These are phyloP conservation scores for Luscinia luscinia DNA, from an alignment of 2,797 vertebrate species.

Conservation along the genomic window DNA sequence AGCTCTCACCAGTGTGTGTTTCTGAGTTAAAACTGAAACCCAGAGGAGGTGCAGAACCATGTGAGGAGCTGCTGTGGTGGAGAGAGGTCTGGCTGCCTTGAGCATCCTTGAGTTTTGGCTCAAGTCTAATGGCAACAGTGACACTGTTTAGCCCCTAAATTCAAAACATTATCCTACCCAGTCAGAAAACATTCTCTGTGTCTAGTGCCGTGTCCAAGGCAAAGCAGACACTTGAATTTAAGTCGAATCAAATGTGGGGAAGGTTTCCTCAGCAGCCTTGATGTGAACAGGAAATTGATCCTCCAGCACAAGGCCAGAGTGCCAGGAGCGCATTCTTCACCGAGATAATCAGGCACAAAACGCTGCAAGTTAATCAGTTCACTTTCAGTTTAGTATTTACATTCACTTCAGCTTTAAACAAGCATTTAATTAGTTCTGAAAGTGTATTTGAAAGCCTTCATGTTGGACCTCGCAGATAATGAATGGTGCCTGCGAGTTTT, in stretches of 20 bases:
- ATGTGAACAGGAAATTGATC: conserved; percentile 63
- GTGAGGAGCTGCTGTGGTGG: neutral
- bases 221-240: neutral
- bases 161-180: neutral
- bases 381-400: neutral
- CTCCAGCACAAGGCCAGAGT: neutral
- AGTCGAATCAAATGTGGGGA: conserved; percentile 17
- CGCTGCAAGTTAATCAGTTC: neutral
- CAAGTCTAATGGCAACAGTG: neutral
- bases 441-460: conserved; percentile 4
- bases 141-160: neutral
- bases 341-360: neutral
- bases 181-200: neutral
- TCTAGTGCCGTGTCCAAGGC: neutral
- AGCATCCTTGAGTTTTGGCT: neutral
- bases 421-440: conserved; percentile 45
- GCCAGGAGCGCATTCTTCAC: conserved; percentile 42
- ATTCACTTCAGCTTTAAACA: conserved; percentile 9
- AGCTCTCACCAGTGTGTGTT: neutral
- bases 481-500: neutral
- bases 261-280: conserved; percentile 26
- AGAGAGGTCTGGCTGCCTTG: neutral
- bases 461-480: neutral
- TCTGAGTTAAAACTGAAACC: neutral
- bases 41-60: rapidly evolving